phyloP scores from a whole-genome alignment of 2,113 vertebrate species.

The Panthera tigris region DNA sequence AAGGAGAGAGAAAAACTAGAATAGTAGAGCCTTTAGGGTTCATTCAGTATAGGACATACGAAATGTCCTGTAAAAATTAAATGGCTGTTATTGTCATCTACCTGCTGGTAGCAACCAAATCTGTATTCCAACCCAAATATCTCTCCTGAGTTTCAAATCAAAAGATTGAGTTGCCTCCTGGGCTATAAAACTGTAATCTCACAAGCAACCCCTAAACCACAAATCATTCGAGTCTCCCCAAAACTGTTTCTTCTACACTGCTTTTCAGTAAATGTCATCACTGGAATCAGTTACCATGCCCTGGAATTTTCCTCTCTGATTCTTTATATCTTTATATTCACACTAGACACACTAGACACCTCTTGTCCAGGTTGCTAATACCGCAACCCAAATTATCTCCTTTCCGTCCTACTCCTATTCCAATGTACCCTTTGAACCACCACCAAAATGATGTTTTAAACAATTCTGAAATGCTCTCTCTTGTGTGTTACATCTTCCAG shows the following conservation, averaged over 20 bases:
- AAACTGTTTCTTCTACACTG: neutral
- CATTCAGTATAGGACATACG: neutral
- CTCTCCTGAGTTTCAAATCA: neutral
- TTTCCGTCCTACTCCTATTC: neutral
- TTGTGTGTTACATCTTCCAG: neutral
- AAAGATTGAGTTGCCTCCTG: neutral
- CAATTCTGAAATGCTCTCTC: neutral
- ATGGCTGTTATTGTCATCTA: neutral
- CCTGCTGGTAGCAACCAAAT: neutral
- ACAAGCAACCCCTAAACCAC: neutral
- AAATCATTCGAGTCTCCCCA: neutral
- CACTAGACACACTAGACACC: neutral
- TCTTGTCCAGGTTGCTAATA: neutral
- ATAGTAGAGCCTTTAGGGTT: neutral
- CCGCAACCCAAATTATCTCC: neutral
- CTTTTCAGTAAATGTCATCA: neutral
- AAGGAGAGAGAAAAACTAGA: neutral
- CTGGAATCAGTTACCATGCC: neutral
- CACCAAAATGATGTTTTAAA: neutral
- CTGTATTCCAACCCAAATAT: neutral
- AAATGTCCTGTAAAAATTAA: constrained; percentile 31
- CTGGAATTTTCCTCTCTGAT: neutral
- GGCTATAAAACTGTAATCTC: neutral
- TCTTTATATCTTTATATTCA: neutral
- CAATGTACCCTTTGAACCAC: neutral